Percentiles rank a stretch among this genome's conserved stretches.
Evolutionary conservation across 2,797 vertebrate species (phyloP).

Genomic region (Gymnothorax reevesii): DNA sequence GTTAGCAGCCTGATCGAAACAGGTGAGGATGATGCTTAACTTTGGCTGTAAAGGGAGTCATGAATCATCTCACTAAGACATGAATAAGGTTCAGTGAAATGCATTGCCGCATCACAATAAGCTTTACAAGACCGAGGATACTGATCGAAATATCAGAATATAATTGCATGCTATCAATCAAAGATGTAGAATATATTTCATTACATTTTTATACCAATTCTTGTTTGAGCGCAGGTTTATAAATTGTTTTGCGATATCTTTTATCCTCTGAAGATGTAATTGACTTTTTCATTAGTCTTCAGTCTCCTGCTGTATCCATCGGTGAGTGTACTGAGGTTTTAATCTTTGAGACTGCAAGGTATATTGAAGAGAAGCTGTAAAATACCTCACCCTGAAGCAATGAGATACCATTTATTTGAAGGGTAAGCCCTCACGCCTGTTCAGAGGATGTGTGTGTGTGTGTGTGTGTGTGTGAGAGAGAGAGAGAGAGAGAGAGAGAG

Average conservation of each 20-base stretch:
- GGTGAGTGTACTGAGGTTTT: background rate
- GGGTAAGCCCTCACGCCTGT: background rate
- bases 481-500: background rate
- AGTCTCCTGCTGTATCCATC: background rate
- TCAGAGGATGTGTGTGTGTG: background rate
- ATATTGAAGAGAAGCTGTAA: background rate
- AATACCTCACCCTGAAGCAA: background rate
- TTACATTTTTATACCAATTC: background rate
- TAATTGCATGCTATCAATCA: background rate
- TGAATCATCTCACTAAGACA: background rate
- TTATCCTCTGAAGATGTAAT: background rate
- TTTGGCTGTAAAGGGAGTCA: background rate
- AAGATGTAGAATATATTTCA: background rate
- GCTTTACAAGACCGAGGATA: background rate
- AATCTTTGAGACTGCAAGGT: background rate
- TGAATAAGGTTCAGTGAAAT: background rate
- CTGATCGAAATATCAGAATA: background rate
- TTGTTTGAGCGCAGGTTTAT: background rate
- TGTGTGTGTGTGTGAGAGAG: background rate
- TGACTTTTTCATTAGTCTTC: background rate
- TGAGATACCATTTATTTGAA: background rate
- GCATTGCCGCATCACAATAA: background rate
- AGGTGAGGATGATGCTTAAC: background rate
- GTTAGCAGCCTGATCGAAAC: conserved; percentile 21
- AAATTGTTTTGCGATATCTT: background rate